Conservation (phyloP, 2,113 vertebrate genomes). For the Guaruba guarouba region DNA sequence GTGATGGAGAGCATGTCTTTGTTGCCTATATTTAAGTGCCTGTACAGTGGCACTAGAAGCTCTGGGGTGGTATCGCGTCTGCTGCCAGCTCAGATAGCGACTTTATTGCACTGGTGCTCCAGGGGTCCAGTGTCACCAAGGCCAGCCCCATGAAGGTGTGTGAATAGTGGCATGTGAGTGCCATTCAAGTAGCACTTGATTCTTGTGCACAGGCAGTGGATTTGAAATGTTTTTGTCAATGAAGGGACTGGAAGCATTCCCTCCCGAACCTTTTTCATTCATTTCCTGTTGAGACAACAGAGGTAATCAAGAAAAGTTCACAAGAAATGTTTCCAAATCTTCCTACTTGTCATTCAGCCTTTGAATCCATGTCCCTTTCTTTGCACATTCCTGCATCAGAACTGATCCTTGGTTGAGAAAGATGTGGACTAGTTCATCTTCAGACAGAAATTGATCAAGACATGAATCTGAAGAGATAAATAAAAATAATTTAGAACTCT, state of each 20-base stretch:
- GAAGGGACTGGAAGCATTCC: accelerated
- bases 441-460: not conserved
- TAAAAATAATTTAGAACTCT: not conserved
- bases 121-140: not conserved
- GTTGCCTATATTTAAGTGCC: not conserved
- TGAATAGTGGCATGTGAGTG: not conserved
- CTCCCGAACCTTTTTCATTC: not conserved
- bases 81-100: not conserved
- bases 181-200: not conserved
- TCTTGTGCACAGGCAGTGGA: not conserved
- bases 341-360: not conserved
- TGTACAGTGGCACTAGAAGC: not conserved
- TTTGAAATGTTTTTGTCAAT: not conserved
- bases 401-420: not conserved
- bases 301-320: not conserved
- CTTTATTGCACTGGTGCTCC: not conserved
- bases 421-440: not conserved
- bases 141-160: not conserved
- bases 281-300: not conserved
- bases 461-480: not conserved
- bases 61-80: not conserved
- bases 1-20: not conserved
- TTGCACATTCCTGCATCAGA: not conserved
- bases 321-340: not conserved
- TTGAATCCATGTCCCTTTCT: not conserved